These are phyloP conservation scores for Subacronicta megacephala DNA, from an alignment of 2,888 invertebrate genomes.

Conservation along the genomic window DNA sequence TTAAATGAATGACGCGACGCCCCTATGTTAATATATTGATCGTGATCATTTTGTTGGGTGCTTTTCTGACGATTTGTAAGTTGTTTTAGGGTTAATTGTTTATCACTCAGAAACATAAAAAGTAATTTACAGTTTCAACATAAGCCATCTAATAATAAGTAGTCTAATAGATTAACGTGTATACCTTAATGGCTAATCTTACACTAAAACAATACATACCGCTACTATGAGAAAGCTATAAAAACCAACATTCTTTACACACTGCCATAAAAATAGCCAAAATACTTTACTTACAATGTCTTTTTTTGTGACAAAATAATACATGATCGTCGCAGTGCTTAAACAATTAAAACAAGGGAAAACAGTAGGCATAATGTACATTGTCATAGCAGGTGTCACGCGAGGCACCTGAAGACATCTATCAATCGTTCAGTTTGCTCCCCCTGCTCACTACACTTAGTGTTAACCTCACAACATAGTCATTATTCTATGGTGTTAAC, in stretches of 20 bases:
- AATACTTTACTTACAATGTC: too few species aligned
- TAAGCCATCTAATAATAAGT: too few species aligned
- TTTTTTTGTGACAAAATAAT: too few species aligned
- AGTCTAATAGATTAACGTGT: neutral
- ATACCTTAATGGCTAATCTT: neutral
- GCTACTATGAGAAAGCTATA: neutral
- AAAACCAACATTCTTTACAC: too few species aligned
- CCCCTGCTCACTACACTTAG: conserved; percentile 21
- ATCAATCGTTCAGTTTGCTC: conserved; percentile 42
- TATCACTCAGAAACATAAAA: too few species aligned
- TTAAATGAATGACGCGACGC: conserved; percentile 27
- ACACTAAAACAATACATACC: neutral
- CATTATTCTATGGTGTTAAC: too few species aligned
- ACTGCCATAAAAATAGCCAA: neutral
- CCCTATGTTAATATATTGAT: conserved; percentile 8
- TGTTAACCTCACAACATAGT: too few species aligned
- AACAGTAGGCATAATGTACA: conserved; percentile 32
- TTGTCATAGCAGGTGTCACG: conserved; percentile 43
- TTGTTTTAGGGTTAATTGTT: neutral
- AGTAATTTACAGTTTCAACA: too few species aligned
- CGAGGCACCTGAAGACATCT: conserved; percentile 37
- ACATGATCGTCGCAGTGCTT: neutral
- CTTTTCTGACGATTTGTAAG: neutral
- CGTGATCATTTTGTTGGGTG: conserved; percentile 9
- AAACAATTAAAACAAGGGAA: conserved; percentile 37